phyloP scores from a whole-genome alignment of 2,797 vertebrate genomes.

The Microhierax caerulescens region DNA sequence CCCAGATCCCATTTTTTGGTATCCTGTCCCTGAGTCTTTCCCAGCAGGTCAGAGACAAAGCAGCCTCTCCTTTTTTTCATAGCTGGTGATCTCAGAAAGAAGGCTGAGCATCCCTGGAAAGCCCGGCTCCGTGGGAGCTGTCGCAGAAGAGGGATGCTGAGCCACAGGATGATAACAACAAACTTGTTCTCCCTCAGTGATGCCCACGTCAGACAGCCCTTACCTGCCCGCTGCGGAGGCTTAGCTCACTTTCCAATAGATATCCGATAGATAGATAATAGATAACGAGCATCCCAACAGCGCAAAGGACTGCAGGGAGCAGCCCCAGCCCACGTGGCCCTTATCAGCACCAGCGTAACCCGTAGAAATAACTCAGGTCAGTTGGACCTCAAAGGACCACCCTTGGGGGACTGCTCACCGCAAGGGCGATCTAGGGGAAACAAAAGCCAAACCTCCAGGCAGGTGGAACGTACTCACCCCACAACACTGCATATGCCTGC shows the following conservation, averaged over 20 bases:
- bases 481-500: accelerated
- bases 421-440: not conserved
- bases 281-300: not conserved
- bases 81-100: not conserved
- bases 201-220: not conserved
- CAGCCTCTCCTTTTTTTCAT: not conserved
- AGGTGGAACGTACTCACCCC: not conserved
- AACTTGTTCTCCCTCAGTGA: not conserved
- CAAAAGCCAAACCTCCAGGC: not conserved
- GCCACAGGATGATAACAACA: accelerated
- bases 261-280: no score
- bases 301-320: not conserved
- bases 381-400: not conserved
- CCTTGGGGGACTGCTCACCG: not conserved
- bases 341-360: not conserved
- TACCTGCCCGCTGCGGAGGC: not conserved
- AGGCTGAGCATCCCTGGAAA: not conserved
- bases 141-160: not conserved
- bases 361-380: not conserved
- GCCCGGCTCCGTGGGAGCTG: not conserved
- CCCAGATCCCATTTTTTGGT: not conserved
- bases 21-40: not conserved
- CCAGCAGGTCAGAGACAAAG: not conserved
- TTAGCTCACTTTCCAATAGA: not conserved
- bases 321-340: accelerated